phyloP scores from a whole-genome alignment of 2,888 invertebrate species.

The Aproaerema taeniolella region DNA sequence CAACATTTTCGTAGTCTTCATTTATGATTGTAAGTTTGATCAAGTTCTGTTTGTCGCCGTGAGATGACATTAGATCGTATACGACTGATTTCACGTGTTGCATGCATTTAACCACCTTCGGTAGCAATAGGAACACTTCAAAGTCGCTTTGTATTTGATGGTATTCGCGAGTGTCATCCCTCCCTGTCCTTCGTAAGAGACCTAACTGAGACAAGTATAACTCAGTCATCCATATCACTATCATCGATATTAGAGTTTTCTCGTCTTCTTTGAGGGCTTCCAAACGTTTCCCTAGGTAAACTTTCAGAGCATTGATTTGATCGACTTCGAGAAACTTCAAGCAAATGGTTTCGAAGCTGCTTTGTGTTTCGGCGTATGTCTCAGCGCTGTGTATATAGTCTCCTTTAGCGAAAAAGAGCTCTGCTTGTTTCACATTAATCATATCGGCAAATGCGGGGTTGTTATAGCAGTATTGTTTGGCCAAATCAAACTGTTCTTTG shows the following conservation, averaged over 20 bases:
- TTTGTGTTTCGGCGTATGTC: slow-evolving; percentile 92
- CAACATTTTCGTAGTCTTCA: slow-evolving; percentile 94
- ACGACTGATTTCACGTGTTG: slow-evolving; percentile 89
- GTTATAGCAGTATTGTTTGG: slow-evolving; percentile 89
- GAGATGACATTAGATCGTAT: slow-evolving; percentile 94
- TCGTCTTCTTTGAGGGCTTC: slow-evolving; percentile 84
- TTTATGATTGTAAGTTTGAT: slow-evolving; percentile 92
- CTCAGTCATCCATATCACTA: slow-evolving; percentile 97
- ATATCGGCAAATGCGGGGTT: slow-evolving; percentile 90
- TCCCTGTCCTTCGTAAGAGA: slow-evolving; percentile 75
- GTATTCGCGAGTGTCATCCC: slow-evolving; percentile 68
- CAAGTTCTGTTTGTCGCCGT: slow-evolving; percentile 95
- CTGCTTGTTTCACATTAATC: slow-evolving; percentile 92
- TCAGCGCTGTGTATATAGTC: slow-evolving; percentile 90
- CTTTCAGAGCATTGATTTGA: slow-evolving; percentile 90
- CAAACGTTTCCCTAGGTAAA: slow-evolving; percentile 90
- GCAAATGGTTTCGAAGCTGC: slow-evolving; percentile 96
- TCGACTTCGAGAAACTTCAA: slow-evolving; percentile 91
- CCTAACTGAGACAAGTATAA: slow-evolving; percentile 93
- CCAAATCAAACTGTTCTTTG: slow-evolving; percentile 89
- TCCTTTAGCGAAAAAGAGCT: slow-evolving; percentile 86
- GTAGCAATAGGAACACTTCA: slow-evolving; percentile 83
- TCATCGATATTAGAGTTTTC: slow-evolving; percentile 92
- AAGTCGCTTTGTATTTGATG: slow-evolving; percentile 84
- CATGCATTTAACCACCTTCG: slow-evolving; percentile 87